phyloP scores from a whole-genome alignment of 2,113 vertebrate species.

The Phylloscopus whistleri region DNA sequence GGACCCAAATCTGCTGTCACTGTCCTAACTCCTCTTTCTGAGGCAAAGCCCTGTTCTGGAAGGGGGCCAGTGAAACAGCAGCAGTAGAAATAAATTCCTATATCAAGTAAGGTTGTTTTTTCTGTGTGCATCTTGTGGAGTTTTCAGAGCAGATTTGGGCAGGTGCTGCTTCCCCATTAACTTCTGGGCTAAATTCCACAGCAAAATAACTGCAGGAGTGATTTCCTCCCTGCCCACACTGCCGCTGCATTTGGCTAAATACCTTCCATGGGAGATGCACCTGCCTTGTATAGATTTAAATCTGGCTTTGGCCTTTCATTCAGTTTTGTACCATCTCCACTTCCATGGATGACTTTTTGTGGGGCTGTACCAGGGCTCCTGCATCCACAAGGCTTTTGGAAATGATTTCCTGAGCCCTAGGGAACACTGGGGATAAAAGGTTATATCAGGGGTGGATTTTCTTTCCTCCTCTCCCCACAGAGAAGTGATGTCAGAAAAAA shows the following conservation, averaged over 20 bases:
- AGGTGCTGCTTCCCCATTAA: not conserved
- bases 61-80: not conserved
- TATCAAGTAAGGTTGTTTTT: not conserved
- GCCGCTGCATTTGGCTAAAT: not conserved
- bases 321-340: not conserved
- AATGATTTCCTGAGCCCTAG: not conserved
- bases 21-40: not conserved
- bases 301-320: not conserved
- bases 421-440: not conserved
- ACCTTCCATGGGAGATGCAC: not conserved
- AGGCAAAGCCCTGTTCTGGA: not conserved
- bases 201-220: not conserved
- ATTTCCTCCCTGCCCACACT: not conserved
- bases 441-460: not conserved
- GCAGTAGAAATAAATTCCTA: not conserved
- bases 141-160: not conserved
- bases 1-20: not conserved
- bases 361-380: not conserved
- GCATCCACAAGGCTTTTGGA: not conserved
- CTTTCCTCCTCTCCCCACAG: not conserved
- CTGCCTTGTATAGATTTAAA: not conserved
- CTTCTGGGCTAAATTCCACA: slow-evolving; percentile 6
- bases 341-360: not conserved
- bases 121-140: not conserved
- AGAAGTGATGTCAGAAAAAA: not conserved